Percentiles rank a stretch among this genome's conserved stretches.
These are phyloP conservation scores for Spodoptera frugiperda DNA, from an alignment of 1,140 invertebrate species.

Conservation along the genomic window DNA sequence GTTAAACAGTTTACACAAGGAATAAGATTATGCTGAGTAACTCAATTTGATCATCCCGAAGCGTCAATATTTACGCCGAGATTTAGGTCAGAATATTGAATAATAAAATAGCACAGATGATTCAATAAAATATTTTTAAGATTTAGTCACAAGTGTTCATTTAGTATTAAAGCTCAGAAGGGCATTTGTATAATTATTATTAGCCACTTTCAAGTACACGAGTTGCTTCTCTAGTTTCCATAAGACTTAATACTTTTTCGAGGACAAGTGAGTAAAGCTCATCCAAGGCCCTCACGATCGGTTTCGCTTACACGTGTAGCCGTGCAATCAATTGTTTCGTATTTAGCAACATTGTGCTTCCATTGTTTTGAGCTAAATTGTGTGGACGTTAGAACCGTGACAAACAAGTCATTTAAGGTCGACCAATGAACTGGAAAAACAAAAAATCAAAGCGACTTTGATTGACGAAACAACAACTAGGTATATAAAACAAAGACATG, in stretches of 20 bases:
- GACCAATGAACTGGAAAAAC: conserved; percentile 12
- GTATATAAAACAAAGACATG: not conserved
- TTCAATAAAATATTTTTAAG: no score
- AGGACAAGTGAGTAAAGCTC: no score
- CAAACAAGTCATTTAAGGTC: conserved; percentile 15
- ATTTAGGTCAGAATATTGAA: conserved; percentile 3
- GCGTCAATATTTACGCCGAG: conserved; percentile 3
- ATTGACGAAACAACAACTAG: not conserved
- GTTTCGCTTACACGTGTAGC: conserved; percentile 12
- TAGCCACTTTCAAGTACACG: no score
- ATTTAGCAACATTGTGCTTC: conserved; percentile 8
- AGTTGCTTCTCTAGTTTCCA: no score
- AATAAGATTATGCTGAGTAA: not conserved
- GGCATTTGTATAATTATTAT: no score
- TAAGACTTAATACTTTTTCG: no score
- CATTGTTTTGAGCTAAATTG: conserved; percentile 13
- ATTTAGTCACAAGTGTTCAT: not conserved
- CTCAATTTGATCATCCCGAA: not conserved
- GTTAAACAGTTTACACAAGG: no score
- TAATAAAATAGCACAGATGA: conserved; percentile 17
- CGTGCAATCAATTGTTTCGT: not conserved
- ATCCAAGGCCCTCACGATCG: no score
- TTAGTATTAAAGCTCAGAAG: not conserved
- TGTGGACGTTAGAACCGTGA: not conserved
- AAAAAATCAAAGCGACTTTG: not conserved